Evolutionary conservation across 2,888 invertebrate genomes (phyloP).

Genomic region (Ophion obscuratus): DNA sequence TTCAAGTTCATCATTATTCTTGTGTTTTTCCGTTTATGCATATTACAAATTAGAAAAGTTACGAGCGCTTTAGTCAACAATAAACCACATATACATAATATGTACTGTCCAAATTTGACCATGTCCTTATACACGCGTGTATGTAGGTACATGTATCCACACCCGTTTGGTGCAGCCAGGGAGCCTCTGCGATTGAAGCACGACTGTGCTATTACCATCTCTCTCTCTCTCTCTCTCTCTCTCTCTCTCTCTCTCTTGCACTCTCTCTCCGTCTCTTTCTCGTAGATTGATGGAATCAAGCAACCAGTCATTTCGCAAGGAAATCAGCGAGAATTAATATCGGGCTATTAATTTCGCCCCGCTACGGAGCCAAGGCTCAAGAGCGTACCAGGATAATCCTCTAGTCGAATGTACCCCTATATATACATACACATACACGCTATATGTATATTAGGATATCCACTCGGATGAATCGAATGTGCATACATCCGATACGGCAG

Average conservation of each 20-base stretch:
- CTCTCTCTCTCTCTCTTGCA: slow-evolving; percentile 70
- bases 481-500: slow-evolving; percentile 53
- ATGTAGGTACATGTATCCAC: slow-evolving; percentile 10
- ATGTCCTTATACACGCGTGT: slow-evolving; percentile 18
- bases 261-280: slow-evolving; percentile 72
- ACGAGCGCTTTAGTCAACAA: not conserved
- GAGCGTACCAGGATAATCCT: slow-evolving; percentile 63
- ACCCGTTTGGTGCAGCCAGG: slow-evolving; percentile 41
- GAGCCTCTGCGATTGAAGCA: slow-evolving; percentile 66
- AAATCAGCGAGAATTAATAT: slow-evolving; percentile 83
- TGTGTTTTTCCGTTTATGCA: not conserved
- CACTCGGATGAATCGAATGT: slow-evolving; percentile 56
- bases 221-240: slow-evolving; percentile 73
- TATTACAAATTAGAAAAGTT: not conserved
- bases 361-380: slow-evolving; percentile 66
- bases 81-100: not conserved
- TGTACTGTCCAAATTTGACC: slow-evolving; percentile 4
- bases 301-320: slow-evolving; percentile 82
- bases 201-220: slow-evolving; percentile 80
- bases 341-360: slow-evolving; percentile 82
- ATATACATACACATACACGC: slow-evolving; percentile 26
- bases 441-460: slow-evolving; percentile 53
- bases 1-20: too few species aligned
- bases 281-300: slow-evolving; percentile 83
- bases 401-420: slow-evolving; percentile 50